Evolutionary conservation across 2,797 vertebrate species (phyloP), one percentile per base, ranked within the genome.

Genomic region (Danionella dracula): DNA sequence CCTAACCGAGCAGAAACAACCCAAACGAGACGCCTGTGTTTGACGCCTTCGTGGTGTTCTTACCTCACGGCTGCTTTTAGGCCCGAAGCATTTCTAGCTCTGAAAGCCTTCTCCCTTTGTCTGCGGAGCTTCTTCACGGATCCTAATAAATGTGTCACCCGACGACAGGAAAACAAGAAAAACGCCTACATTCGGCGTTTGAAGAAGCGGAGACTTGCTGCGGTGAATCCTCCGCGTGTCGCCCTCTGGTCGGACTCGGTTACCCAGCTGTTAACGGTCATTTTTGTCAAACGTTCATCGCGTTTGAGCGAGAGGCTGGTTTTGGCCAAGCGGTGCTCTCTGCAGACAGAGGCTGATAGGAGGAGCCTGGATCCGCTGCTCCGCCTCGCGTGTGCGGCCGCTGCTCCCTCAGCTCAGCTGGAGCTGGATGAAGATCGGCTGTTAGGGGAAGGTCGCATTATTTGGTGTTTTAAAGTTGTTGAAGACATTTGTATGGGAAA

Each of bases 61-160:
- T 86, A 92, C 90, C 90, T 92, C 88, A 88, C 72, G 77, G 90
- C 89, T 88, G 82, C 88, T 80, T 84, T 90, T 88, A 91, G 90
- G 89, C 90, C 90, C 88, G 85, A 86, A 90, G 86, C 90, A 92
- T 91, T 27, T 85, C 86, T 87, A 86, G 90, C 88, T 88, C 80
- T 81, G 85, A 84, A 86, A 87, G 89, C 86, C 87, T 85, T 85
- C 89, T 90, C 84, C 82, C 88, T 92, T 90, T 91, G 87, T 91
- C 87, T 91, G 84, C 84, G 41, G 78, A 71, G 58, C 56, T 81
- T 83, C 84, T 84, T 84, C 82, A 54, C 63, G 58, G 23, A 27
- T 57, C 65, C 50, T 35, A 46, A 68, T 66, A 70, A 68, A 87
- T 31, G 83, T 81, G 82, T 83, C 85, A 77, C 71, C 77, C 76